Evolutionary conservation across 2,888 invertebrate genomes (phyloP).

Genomic region (Galeruca laticollis): DNA sequence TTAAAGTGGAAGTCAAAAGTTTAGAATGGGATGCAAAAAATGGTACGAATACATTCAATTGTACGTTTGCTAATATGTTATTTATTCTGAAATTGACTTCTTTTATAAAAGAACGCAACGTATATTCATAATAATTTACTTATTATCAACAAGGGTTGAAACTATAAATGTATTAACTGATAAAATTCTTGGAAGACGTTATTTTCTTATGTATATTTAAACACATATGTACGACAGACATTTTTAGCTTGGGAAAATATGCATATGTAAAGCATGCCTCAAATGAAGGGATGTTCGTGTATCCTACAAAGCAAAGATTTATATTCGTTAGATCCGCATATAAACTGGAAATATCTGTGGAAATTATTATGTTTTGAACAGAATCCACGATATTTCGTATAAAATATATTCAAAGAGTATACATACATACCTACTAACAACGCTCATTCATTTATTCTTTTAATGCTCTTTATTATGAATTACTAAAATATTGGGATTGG

Average conservation of each 20-base stretch:
- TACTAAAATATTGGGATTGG: no score
- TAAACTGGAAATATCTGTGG: not conserved
- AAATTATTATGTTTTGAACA: not conserved
- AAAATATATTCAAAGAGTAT: not conserved
- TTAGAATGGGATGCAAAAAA: no score
- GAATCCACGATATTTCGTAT: not conserved
- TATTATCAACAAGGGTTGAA: not conserved
- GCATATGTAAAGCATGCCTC: slow-evolving; percentile 26
- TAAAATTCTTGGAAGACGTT: not conserved
- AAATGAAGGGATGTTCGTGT: slow-evolving; percentile 18
- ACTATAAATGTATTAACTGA: not conserved
- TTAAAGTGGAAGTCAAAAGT: no score
- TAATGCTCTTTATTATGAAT: no score
- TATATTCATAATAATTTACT: no score
- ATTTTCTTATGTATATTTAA: not conserved
- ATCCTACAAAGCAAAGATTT: slow-evolving; percentile 21
- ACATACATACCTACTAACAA: not conserved
- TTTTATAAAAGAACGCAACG: no score
- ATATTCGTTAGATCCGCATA: slow-evolving; percentile 6
- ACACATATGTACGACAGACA: slow-evolving; percentile 25
- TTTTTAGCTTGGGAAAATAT: slow-evolving; percentile 24
- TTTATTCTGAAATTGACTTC: no score
- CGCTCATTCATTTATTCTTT: no score
- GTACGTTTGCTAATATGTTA: no score
- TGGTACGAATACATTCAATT: no score